Evolutionary conservation across 1,140 invertebrate species (phyloP).

Genomic region (Zaprionus gabonicus): DNA sequence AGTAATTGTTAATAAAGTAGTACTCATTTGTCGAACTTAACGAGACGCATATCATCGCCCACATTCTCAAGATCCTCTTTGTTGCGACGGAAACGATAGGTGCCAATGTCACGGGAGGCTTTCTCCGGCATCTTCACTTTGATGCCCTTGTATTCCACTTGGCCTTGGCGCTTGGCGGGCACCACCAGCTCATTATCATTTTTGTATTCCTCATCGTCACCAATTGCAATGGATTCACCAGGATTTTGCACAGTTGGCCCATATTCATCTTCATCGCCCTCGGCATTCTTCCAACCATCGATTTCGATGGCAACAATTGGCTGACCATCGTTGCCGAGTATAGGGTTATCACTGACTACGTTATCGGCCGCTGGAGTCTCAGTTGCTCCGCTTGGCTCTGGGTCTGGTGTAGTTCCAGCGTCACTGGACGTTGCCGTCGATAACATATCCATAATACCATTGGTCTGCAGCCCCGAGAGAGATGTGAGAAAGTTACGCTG

Average conservation of each 20-base stretch:
- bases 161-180: conserved; percentile 50
- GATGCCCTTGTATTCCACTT: conserved; percentile 62
- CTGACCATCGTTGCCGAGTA: conserved; percentile 44
- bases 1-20: not conserved
- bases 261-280: conserved; percentile 24
- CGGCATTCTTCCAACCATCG: conserved; percentile 59
- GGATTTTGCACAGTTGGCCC: conserved; percentile 54
- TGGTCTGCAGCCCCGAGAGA: not conserved
- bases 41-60: conserved; percentile 62
- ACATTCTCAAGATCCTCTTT: conserved; percentile 44
- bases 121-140: conserved; percentile 58
- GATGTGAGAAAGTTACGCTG: conserved; percentile 57
- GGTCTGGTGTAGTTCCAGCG: not conserved
- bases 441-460: not conserved
- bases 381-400: not conserved
- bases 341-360: not conserved
- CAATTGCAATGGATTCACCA: conserved; percentile 45
- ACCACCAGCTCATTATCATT: conserved; percentile 42
- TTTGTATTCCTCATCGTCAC: conserved; percentile 65
- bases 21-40: conserved; percentile 57
- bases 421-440: not conserved
- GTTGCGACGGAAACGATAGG: conserved; percentile 70
- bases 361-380: not conserved
- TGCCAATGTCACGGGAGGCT: conserved; percentile 54
- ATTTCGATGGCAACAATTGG: conserved; percentile 64